These are phyloP conservation scores for Noctua comes DNA, from an alignment of 2,888 invertebrate species.

Conservation along the genomic window DNA sequence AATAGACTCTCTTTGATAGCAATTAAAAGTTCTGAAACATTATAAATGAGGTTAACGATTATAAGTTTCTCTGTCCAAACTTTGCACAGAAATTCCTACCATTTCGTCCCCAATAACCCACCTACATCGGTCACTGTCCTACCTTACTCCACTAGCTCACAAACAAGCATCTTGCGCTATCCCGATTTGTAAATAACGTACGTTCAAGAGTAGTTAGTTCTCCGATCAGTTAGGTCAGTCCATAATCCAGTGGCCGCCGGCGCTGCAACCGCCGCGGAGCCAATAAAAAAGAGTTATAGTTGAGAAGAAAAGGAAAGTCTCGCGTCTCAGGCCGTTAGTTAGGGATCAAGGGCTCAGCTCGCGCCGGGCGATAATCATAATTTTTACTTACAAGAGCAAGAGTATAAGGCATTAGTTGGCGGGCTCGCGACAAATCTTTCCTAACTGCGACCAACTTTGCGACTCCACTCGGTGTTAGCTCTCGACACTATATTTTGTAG, in stretches of 20 bases:
- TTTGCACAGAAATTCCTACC: neutral
- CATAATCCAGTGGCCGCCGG: slow-evolving; percentile 86
- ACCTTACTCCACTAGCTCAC: slow-evolving; percentile 53
- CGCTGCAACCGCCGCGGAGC: slow-evolving; percentile 80
- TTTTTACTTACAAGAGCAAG: slow-evolving; percentile 90
- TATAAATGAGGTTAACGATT: neutral
- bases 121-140: slow-evolving; percentile 46
- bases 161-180: slow-evolving; percentile 59
- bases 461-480: slow-evolving; percentile 79
- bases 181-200: slow-evolving; percentile 78
- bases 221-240: slow-evolving; percentile 81
- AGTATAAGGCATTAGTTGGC: slow-evolving; percentile 86
- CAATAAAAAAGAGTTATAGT: slow-evolving; percentile 91
- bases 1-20: neutral
- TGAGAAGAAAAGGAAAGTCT: slow-evolving; percentile 89
- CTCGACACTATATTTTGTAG: slow-evolving; percentile 79
- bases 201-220: slow-evolving; percentile 78
- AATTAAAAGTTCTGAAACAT: slow-evolving; percentile 3
- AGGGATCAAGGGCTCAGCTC: slow-evolving; percentile 89
- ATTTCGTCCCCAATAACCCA: slow-evolving; percentile 18
- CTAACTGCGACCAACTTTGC: slow-evolving; percentile 89
- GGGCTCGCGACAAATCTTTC: slow-evolving; percentile 88
- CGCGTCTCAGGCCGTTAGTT: slow-evolving; percentile 87
- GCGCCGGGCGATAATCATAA: slow-evolving; percentile 90
- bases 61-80: neutral